Base-by-base conservation (phyloP, 64 coral and sea anemone species). In the Trachythela sp. region DNA sequence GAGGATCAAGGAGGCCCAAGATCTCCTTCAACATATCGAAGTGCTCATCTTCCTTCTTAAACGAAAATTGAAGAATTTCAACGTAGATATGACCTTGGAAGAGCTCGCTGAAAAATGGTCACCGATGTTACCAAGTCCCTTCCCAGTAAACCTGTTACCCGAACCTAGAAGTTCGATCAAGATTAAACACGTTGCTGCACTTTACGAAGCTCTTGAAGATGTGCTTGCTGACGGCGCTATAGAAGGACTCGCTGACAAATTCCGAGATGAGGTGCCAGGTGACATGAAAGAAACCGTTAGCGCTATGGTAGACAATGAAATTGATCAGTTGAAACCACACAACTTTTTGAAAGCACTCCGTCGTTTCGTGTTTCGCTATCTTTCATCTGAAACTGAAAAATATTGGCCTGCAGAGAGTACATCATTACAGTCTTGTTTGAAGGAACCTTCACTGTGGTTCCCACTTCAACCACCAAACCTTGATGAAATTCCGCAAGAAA, bases 351-450 rank as follows among this genome's bases (percentile, higher is more conserved):
- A 85, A 40, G 89, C 94, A 8, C 60, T 95, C 24, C 88, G 91
- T 14, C 94, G 94, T 4, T 95, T 95, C 86, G 88, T 95, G 58
- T 95, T 93, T 71, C 94, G 94, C 1, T 95, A 95, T 76, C 54
- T 95, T 40, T 86, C 90, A 45, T 87, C 90, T 7, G 91, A 95
- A 9, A 42, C 90, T 7, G 86, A 85, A 4, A 76, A 70, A 38
- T 75, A 83, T 0, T 34, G 30, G 70, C 45, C 48, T 39, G 58
- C 60, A 40, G 91, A 90, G 13, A 91, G 88, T 40, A 38, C 59
- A 67, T 49, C 40, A 29, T 41, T 86, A 40, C 3, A 71, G 32
- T 59, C 30, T 26, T 77, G 90, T 36, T 85, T 92, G 54, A 42
- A 32, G 27, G 94, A 95, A 34, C 91, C 58, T 17, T 95, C 94